Conservation (phyloP, 1,140 invertebrate species). For the Nixonia krombeini region DNA sequence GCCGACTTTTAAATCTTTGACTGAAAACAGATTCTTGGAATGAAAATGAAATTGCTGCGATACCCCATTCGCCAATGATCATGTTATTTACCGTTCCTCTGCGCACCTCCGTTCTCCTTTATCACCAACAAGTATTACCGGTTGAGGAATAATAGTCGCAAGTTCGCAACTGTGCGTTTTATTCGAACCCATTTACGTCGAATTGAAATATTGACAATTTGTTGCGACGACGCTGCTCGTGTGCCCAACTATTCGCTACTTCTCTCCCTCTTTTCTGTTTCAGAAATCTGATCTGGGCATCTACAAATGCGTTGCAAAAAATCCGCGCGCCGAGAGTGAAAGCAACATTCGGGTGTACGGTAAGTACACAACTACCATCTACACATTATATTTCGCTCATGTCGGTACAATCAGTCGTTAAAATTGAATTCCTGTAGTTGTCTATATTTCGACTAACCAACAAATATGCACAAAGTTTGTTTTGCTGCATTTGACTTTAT, state of each 20-base stretch:
- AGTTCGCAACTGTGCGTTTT: constrained; percentile 37
- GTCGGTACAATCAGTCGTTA: no score
- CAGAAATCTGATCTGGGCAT: constrained; percentile 81
- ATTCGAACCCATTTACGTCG: constrained; percentile 44
- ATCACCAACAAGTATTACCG: constrained; percentile 37
- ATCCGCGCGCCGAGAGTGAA: constrained; percentile 92
- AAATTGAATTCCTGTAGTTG: no score
- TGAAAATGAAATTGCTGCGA: constrained; percentile 9
- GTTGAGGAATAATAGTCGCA: constrained; percentile 43
- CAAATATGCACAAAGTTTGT: no score
- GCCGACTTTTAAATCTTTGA: background rate
- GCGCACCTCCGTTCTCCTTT: constrained; percentile 11
- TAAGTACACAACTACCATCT: no score
- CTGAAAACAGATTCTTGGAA: constrained; percentile 23
- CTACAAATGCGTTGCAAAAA: constrained; percentile 94
- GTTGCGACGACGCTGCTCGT: constrained; percentile 32
- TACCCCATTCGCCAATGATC: constrained; percentile 13
- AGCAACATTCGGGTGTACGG: constrained; percentile 91
- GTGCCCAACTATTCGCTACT: constrained; percentile 26
- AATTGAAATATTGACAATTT: constrained; percentile 44
- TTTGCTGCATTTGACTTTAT: no score
- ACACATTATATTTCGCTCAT: no score
- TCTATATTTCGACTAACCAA: no score
- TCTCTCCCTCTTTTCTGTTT: constrained; percentile 49
- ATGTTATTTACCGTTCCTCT: constrained; percentile 41